Conservation (phyloP, 64 coral and sea anemone species). For the Trachythela sp. region DNA sequence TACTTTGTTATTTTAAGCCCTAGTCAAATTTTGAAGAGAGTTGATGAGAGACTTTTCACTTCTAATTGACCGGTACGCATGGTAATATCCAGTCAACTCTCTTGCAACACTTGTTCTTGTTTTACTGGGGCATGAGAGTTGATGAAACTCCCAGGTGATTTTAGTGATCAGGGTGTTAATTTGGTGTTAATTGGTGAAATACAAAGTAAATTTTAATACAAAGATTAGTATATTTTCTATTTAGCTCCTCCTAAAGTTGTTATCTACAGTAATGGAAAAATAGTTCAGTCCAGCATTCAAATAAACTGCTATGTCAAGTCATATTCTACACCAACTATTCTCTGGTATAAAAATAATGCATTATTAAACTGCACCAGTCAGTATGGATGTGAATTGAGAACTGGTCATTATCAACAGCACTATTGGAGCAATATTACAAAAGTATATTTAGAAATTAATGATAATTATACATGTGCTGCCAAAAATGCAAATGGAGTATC, state of each 20-base stretch:
- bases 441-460: neutral
- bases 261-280: neutral
- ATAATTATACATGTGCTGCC: neutral
- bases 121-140: no score
- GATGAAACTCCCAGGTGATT: no score
- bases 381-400: neutral
- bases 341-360: neutral
- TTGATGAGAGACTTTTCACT: no score
- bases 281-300: neutral
- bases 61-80: no score
- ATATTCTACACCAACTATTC: neutral
- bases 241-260: neutral
- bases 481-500: neutral
- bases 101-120: no score
- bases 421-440: neutral
- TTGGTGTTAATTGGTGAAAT: no score
- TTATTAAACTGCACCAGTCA: neutral
- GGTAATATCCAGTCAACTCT: no score
- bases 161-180: no score
- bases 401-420: neutral
- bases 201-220: no score
- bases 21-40: no score
- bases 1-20: no score
- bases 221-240: neutral
- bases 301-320: neutral